Conservation (phyloP, 2,797 vertebrate species). For the Limosa lapponica region DNA sequence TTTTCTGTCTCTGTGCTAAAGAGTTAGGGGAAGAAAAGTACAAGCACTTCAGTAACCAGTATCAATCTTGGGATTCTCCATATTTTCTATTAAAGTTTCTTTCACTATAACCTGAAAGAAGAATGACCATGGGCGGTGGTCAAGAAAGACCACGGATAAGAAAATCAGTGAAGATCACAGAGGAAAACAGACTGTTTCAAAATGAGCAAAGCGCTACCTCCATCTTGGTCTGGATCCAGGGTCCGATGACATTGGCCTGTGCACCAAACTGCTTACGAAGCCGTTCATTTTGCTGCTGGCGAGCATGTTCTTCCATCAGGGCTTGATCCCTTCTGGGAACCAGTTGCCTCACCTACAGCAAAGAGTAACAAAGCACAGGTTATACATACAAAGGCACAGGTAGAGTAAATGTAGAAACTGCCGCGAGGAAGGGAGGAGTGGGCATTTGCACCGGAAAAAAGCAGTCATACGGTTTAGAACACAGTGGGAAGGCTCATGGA, state of each 20-base stretch:
- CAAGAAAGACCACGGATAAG: background rate
- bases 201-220: slow-evolving; percentile 80
- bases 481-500: background rate
- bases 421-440: background rate
- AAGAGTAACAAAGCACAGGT: background rate
- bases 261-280: slow-evolving; percentile 94
- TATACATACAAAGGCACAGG: background rate
- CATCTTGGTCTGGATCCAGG: slow-evolving; percentile 99
- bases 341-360: slow-evolving; percentile 89
- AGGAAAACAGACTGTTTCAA: background rate
- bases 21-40: background rate
- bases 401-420: background rate
- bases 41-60: background rate
- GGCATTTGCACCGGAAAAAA: background rate
- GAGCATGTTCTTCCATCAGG: slow-evolving; percentile 93
- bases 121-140: background rate
- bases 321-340: slow-evolving; percentile 96
- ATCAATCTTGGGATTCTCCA: background rate
- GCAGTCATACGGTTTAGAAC: background rate
- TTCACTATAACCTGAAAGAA: background rate
- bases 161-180: background rate
- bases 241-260: slow-evolving; percentile 96
- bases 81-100: background rate
- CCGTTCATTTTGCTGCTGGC: slow-evolving; percentile 96
- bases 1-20: background rate